Evolutionary conservation across 2,888 invertebrate genomes (phyloP).

Genomic region (Rhabditophanes sp.): DNA sequence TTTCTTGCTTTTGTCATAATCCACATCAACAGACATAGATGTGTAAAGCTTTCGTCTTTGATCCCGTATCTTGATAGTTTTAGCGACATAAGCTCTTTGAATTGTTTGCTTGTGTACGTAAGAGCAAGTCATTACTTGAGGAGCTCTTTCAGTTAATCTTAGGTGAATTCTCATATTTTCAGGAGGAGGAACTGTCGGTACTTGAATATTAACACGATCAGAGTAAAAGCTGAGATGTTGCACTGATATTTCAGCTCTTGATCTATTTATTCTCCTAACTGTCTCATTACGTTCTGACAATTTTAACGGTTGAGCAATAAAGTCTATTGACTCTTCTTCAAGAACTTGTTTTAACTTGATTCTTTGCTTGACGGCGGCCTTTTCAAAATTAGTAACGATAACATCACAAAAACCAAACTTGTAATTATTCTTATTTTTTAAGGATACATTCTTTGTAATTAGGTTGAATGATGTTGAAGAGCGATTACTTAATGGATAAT

Average conservation of each 20-base stretch:
- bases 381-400: background rate
- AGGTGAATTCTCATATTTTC: conserved; percentile 32
- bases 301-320: background rate
- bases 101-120: background rate
- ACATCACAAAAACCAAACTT: no score
- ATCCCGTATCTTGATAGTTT: conserved; percentile 1
- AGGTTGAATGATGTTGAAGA: no score
- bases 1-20: no score
- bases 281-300: background rate
- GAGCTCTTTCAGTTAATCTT: conserved; percentile 28
- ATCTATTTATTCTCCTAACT: no score
- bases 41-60: no score
- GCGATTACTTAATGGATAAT: no score
- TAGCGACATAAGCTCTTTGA: background rate
- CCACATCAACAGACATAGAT: no score
- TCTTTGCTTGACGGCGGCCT: background rate
- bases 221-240: conserved; percentile 38
- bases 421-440: no score
- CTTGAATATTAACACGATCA: conserved; percentile 9
- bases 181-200: conserved; percentile 17
- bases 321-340: no score
- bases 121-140: conserved; percentile 3
- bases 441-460: no score
- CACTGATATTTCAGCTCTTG: conserved; percentile 30
- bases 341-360: conserved; percentile 12